Base-by-base conservation (phyloP, 2,888 invertebrate genomes). In the Lepidonotus clava region DNA sequence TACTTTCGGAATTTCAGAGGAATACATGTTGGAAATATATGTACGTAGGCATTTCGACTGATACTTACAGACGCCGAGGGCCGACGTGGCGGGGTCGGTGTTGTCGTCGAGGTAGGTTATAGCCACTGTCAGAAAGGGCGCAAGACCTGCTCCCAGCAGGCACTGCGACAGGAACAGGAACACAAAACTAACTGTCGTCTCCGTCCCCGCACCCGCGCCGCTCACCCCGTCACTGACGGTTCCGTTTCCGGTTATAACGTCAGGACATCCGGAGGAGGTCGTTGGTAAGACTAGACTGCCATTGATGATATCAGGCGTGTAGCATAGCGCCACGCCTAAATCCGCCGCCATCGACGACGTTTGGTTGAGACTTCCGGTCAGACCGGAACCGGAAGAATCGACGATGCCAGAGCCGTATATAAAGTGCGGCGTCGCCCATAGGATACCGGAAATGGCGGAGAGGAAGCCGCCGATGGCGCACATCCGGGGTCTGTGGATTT, bases 71-170 rank as follows among this genome's bases (percentile, higher is more conserved):
- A 86, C 86, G 34, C 84, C 51, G 36, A 86, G 40, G n/a, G 86
- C 83, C 5, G 86, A 86, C 1, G 83, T 36, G 5, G 51, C 51
- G 6, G 86, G 86, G 38, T 86, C 86, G 18, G 86, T 84, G 40
- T 86, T 86, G 67, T 86, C 86, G n/a, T 86, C 86, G 8, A 86
- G 51, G 67, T 86, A 86, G 21, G 86, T 86, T 34, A 86, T 41
- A 38, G 67, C 84, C 14, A 86, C 83, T 24, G 86, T 86, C n/a
- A 86, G 46, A 84, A 67, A 86, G 18, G 86, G 86, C 8, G 86
- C 83, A 24, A 86, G 41, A 8, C 83, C 86, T 11, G 86, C 86
- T 11, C 86, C 86, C 53, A 83, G 46, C 4, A 86, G 51, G 56
- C 66, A 61, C 56, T 86, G 86, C 34, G 86, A 86, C n/a, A 86